Evolutionary conservation across 2,888 invertebrate genomes (phyloP), one percentile per base, ranked within the genome.

Genomic region (Agriopis leucophaearia): DNA sequence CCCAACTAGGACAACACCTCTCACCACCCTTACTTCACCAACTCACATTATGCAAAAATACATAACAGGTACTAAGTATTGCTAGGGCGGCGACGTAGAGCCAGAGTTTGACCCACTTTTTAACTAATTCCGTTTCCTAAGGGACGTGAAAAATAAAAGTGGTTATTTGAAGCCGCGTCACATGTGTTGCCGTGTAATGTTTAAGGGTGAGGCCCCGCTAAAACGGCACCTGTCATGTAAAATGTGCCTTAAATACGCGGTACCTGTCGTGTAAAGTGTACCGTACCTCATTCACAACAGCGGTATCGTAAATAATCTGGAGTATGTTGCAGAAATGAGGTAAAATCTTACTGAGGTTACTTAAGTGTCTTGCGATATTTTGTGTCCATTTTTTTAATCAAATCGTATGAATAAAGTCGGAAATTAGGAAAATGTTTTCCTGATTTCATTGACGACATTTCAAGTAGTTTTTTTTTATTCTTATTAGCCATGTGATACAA

Each of bases 51-150:
- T 74, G 78, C 76, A 75, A 75, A 78, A 81, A 79, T 78, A 76
- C 70, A 75, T 75, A 76, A 74, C 75, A 70, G 74, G 75, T 64
- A 60, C 57, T 63, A 65, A 64, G 63, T 64, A 16, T 58, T 18
- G 27, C 42, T 50, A 66, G 51, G 52, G 62, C 69, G 74, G 70
- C 67, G 64, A 70, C 72, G 69, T 16, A 52, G 68, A 66, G 72
- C 61, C 70, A 61, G 69, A 62, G 74, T 83, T 78, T 89, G 90
- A 87, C 90, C 90, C 81, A 90, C 85, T 90, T 90, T 84, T 77
- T 78, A 83, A 86, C 85, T 89, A 89, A 89, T 89, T 89, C 86
- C 79, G 83, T 84, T 81, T 78, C 76, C 73, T 74, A 80, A 72
- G 78, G 79, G 72, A 71, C 71, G 73, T 78, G 74, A 80, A 84